These are phyloP conservation scores for Myxocyprinus asiaticus DNA, from an alignment of 2,113 vertebrate species.

Conservation along the genomic window DNA sequence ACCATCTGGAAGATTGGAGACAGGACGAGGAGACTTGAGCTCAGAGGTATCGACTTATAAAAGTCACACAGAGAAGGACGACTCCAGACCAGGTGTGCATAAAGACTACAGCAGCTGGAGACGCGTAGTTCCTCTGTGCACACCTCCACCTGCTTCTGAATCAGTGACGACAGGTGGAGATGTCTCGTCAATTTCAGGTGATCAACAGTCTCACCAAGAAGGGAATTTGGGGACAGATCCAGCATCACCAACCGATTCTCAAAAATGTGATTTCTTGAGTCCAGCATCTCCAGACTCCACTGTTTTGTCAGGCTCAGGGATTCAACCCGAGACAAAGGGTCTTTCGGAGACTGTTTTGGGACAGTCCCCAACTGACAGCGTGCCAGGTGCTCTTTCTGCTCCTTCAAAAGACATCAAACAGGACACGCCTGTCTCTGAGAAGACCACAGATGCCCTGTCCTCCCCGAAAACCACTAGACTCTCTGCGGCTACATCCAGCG, in stretches of 20 bases:
- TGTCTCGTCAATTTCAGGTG: background rate
- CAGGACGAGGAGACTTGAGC: background rate
- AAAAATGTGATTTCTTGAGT: background rate
- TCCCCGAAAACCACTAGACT: constrained; percentile 34
- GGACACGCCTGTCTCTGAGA: background rate
- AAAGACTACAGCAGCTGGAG: constrained; percentile 13
- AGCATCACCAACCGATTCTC: too few relatives aligned
- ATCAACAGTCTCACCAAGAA: background rate
- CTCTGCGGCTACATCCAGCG: constrained; percentile 55
- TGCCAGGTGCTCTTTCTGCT: constrained; percentile 26
- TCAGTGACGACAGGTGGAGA: constrained; percentile 3
- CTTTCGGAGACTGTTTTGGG: constrained; percentile 29
- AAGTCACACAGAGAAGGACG: background rate
- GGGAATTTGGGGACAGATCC: background rate
- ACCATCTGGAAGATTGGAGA: background rate
- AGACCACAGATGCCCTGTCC: background rate
- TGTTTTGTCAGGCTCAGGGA: constrained; percentile 1
- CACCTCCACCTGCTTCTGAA: background rate
- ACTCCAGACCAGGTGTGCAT: background rate
- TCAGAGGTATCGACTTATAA: background rate
- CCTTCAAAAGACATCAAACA: constrained; percentile 18
- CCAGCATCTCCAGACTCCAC: background rate
- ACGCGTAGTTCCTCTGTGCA: background rate
- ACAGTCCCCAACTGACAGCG: constrained; percentile 28
- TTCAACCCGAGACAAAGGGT: constrained; percentile 29